These are phyloP conservation scores for Apodemia duryi DNA, from an alignment of 2,888 invertebrate species.

Conservation along the genomic window DNA sequence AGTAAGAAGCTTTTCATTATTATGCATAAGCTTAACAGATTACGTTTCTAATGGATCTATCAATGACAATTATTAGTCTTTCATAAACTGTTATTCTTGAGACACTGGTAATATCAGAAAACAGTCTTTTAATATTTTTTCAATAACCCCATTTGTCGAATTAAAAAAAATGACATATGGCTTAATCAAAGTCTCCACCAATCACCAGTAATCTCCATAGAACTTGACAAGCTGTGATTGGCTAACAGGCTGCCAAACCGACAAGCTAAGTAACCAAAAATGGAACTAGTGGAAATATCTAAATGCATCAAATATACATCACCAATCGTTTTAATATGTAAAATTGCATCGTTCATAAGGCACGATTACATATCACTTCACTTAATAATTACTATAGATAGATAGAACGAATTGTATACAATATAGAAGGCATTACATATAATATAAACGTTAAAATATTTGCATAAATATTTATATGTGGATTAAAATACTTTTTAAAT, in stretches of 20 bases:
- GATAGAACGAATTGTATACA: not conserved
- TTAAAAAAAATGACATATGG: not conserved
- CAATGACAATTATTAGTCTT: not conserved
- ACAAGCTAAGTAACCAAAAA: not conserved
- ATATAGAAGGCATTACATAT: not conserved
- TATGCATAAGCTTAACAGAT: not conserved
- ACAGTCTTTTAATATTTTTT: too few relatives aligned
- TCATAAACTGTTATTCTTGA: not conserved
- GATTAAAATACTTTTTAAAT: not conserved
- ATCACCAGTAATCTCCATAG: not conserved
- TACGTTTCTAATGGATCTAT: not conserved
- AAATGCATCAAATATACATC: conserved; percentile 28
- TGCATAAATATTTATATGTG: not conserved
- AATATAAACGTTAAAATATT: not conserved
- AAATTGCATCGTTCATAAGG: conserved; percentile 20
- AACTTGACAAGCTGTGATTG: not conserved
- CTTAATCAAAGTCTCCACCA: not conserved
- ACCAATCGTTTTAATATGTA: conserved; percentile 24
- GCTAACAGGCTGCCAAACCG: not conserved
- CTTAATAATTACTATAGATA: conserved; percentile 26
- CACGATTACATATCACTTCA: conserved; percentile 26
- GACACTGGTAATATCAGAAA: not conserved
- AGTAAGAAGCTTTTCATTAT: too few relatives aligned
- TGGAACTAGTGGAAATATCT: conserved; percentile 12
- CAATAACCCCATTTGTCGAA: too few relatives aligned